Percentiles rank a stretch among this genome's conserved stretches.
phyloP scores from a whole-genome alignment of 2,113 vertebrate species.

The Chloebia gouldiae region DNA sequence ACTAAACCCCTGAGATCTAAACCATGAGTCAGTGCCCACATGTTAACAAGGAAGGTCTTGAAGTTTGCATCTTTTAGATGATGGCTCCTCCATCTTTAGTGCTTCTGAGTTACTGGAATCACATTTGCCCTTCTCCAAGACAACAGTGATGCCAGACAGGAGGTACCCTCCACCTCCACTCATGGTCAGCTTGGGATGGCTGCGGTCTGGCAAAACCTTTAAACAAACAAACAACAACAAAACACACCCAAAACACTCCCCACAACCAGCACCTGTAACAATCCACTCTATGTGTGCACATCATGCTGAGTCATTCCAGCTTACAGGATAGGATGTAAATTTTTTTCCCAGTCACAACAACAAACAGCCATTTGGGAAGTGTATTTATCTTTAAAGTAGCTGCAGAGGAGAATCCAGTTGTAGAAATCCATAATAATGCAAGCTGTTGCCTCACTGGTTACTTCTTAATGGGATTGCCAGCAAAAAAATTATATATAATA shows the following conservation, averaged over 20 bases:
- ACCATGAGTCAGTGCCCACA: neutral
- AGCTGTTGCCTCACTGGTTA: neutral
- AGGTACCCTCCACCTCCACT: conserved; percentile 93
- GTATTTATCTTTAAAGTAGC: neutral
- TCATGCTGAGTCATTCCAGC: neutral
- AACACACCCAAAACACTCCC: neutral
- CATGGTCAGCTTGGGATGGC: conserved; percentile 92
- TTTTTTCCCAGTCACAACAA: neutral
- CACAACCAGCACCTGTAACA: neutral
- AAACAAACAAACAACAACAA: neutral
- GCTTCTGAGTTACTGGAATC: conserved; percentile 21
- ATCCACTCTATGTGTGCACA: neutral
- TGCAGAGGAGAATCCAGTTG: neutral
- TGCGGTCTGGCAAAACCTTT: conserved; percentile 93
- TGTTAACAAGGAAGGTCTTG: conserved; percentile 71
- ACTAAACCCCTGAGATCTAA: conserved; percentile 27
- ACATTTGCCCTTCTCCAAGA: conserved; percentile 64
- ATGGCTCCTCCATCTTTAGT: conserved; percentile 77
- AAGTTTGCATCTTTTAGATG: conserved; percentile 85
- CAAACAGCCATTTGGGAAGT: neutral
- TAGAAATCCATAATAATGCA: neutral
- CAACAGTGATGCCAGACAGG: conserved; percentile 88
- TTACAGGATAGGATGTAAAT: neutral
- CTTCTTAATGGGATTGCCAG: neutral
- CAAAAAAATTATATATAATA: neutral